These are phyloP conservation scores for Pyrrhia umbra DNA, from an alignment of 2,888 invertebrate genomes.

Conservation along the genomic window DNA sequence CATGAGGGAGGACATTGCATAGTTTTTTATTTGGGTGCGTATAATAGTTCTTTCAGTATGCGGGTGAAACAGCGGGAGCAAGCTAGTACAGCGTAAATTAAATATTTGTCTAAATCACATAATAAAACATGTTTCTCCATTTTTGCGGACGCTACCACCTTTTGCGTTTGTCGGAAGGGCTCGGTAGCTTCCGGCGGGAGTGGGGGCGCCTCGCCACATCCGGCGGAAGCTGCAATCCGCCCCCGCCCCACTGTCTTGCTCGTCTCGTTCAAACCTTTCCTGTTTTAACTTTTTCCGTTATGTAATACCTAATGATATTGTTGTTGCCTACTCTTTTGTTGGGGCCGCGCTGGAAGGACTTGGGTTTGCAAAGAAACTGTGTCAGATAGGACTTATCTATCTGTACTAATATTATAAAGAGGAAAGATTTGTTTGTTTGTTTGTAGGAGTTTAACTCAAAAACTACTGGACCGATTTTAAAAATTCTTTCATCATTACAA, in stretches of 20 bases:
- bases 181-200: constrained; percentile 77
- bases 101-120: too few relatives aligned
- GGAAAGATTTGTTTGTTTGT: too few relatives aligned
- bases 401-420: too few relatives aligned
- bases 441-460: too few relatives aligned
- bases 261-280: constrained; percentile 61
- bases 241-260: constrained; percentile 73
- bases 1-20: too few relatives aligned
- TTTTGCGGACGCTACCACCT: constrained; percentile 67
- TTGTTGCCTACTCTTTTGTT: constrained; percentile 11
- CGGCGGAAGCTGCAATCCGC: constrained; percentile 80
- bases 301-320: constrained; percentile 50
- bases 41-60: too few relatives aligned
- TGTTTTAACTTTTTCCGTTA: constrained; percentile 58
- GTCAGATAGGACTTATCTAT: neutral
- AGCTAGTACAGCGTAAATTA: too few relatives aligned
- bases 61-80: too few relatives aligned
- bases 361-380: neutral
- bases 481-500: too few relatives aligned
- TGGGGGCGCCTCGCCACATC: constrained; percentile 78
- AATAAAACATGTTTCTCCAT: too few relatives aligned
- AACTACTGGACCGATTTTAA: too few relatives aligned
- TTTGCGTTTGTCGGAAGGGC: constrained; percentile 75
- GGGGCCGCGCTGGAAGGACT: neutral
- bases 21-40: too few relatives aligned